phyloP scores from a whole-genome alignment of 2,113 vertebrate genomes.

The Cephalopterus ornatus region DNA sequence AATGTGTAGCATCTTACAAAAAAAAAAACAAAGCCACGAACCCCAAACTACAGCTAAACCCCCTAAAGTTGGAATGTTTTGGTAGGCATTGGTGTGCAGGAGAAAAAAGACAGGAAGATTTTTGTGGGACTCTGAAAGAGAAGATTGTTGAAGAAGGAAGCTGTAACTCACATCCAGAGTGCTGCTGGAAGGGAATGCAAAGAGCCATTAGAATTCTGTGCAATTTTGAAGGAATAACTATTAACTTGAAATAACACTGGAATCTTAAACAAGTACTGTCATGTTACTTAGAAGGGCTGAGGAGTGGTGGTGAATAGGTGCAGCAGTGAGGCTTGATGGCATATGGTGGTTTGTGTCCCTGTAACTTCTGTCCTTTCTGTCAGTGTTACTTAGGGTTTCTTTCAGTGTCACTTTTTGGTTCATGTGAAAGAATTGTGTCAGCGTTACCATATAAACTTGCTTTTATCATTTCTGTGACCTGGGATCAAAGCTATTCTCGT shows the following conservation, averaged over 20 bases:
- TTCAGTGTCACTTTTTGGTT: not conserved
- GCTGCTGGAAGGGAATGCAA: constrained; percentile 17
- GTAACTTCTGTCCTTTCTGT: not conserved
- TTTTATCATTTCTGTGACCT: not conserved
- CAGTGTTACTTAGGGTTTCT: not conserved
- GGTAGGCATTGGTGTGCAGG: not conserved
- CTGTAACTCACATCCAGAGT: not conserved
- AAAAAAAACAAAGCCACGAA: not conserved
- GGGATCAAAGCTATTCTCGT: not conserved
- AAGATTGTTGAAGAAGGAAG: not conserved
- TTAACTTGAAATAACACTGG: not conserved
- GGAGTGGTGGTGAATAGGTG: not conserved
- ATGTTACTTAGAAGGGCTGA: not conserved
- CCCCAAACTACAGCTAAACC: not conserved
- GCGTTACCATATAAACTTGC: not conserved
- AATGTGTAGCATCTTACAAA: not conserved
- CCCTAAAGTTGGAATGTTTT: not conserved
- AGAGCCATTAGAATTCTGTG: not conserved
- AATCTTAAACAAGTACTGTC: not conserved
- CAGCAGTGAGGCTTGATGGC: not conserved
- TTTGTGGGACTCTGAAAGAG: not conserved
- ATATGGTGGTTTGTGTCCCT: not conserved
- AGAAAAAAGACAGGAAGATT: not conserved
- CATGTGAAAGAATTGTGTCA: constrained; percentile 23
- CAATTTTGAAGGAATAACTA: not conserved